Base-by-base conservation (phyloP, 2,888 invertebrate genomes). In the Clunio marinus region DNA sequence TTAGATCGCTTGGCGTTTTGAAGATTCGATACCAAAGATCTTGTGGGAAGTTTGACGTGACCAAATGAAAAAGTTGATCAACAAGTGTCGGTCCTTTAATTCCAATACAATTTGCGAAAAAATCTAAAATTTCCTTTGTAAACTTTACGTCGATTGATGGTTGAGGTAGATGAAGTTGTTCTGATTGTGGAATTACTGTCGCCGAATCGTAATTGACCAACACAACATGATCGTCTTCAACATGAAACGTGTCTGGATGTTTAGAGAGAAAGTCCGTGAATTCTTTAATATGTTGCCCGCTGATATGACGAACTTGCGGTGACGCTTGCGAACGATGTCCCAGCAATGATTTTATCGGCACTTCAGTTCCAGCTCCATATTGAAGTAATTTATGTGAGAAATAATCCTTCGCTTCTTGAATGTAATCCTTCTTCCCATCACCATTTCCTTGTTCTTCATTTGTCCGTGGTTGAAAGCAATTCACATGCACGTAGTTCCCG, bases 281-380 rank as follows among this genome's bases (percentile, higher is more conserved):
- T 80, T 96, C 96, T 78, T 91, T 91, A 75, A 94, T 91, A 77
- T 95, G 93, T 78, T 96, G 94, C 15, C 89, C 87, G 72, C 96
- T 96, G 75, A 96, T 94, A 79, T 96, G 94, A 71, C 98, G 87
- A 72, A 99, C 96, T 83, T 97, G 97, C 15, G 94, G 93, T 70
- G 96, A 92, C 22, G 98, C 98, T 80, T 93, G 96, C 72, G 94
- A 94, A 72, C 96, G 86, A 81, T 98, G 98, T 0, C 98, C 98
- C 70, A 98, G 84, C 72, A 99, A 84, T 78, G 96, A 96, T 78
- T 93, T 93, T 73, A 98, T 94, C 2, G 96, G 97, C 72, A 99
- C 94, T 83, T 98, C 97, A 1, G 96, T 93, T 68, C 91, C 93
- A 71, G 92, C 88, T 70, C 98, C 96, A 79, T 98, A 96, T 80